phyloP scores from a whole-genome alignment of 2,113 vertebrate species.

The Leiothrix lutea region DNA sequence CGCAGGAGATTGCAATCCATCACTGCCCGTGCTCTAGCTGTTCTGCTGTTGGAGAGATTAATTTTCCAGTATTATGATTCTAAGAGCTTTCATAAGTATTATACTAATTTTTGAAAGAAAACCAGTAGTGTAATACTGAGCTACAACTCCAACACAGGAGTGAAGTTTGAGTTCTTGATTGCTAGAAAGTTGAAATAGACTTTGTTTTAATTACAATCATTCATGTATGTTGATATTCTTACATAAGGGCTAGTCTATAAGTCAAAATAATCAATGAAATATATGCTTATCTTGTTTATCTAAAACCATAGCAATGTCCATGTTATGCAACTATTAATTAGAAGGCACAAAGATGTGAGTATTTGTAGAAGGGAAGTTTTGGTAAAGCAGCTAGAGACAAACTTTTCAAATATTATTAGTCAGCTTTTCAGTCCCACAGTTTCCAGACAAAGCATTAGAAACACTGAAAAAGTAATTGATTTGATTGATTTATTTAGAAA shows the following conservation, averaged over 20 bases:
- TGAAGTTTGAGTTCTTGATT: neutral
- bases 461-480: neutral
- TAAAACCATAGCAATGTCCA: neutral
- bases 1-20: neutral
- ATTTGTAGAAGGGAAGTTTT: neutral
- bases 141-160: neutral
- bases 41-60: neutral
- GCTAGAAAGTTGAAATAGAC: neutral
- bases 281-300: neutral
- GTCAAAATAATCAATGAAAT: neutral
- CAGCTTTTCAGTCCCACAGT: neutral
- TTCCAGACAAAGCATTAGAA: neutral
- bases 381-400: neutral
- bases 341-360: neutral
- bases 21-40: neutral
- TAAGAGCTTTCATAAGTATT: neutral
- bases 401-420: neutral
- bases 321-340: neutral
- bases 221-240: neutral
- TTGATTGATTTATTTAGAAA: neutral
- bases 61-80: neutral
- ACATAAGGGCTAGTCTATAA: neutral
- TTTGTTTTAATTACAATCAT: neutral
- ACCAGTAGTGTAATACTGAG: neutral
- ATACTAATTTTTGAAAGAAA: neutral